phyloP scores from a whole-genome alignment of 2,888 invertebrate species.

The Drosophila sordidula region DNA sequence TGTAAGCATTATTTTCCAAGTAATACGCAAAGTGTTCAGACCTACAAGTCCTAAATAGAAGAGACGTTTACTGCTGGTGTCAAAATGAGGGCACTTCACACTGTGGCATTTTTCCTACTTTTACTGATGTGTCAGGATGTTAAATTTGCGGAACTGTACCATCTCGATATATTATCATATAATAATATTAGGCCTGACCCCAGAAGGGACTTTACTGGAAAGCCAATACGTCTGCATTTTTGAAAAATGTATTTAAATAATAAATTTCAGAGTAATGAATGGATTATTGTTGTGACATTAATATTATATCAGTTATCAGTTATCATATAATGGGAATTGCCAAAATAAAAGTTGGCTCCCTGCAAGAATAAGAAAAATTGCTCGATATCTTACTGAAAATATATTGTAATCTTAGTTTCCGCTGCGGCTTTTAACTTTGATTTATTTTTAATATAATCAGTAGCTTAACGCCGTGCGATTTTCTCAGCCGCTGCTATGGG shows the following conservation, averaged over 20 bases:
- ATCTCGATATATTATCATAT: neutral
- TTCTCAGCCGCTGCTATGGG: no score
- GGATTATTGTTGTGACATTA: no score
- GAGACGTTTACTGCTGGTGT: neutral
- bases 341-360: no score
- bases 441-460: no score
- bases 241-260: neutral
- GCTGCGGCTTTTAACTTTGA: no score
- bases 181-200: neutral
- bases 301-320: no score
- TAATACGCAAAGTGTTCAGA: conserved; percentile 10
- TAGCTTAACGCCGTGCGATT: no score
- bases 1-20: conserved; percentile 1
- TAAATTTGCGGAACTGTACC: neutral
- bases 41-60: neutral
- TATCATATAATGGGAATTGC: no score
- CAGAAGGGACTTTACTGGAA: neutral
- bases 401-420: no score
- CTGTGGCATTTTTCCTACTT: neutral
- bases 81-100: conserved; percentile 3
- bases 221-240: neutral
- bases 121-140: neutral
- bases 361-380: no score
- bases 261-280: neutral
- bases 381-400: no score